Evolutionary conservation across 2,797 vertebrate genomes (phyloP), one percentile per base, ranked within the genome.

Genomic region (Champsocephalus gunnari): DNA sequence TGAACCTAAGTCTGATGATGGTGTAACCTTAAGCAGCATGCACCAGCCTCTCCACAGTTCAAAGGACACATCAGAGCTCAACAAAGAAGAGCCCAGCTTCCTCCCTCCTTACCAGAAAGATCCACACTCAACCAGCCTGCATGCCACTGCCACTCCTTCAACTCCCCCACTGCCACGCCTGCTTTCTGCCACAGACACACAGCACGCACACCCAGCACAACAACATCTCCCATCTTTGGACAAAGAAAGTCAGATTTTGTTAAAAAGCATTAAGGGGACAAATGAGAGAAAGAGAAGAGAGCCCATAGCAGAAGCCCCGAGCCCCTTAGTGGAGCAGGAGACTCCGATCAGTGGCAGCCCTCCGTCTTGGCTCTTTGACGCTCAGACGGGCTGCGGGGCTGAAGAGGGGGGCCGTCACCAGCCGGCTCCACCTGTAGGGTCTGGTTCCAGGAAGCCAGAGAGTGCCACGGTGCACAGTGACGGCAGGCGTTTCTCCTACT

Each of bases 311-410:
- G 65, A 78, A 60, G 13, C 12, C 5, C 19, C 3, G 1, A 17
- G 1, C 9, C 5, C 28, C 7, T 7, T 16, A 16, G 64, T 11
- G 21, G 71, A 73, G 11, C 71, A 70, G 9, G 78, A 71, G 8
- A 61, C 14, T 28, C 58, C 14, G 24, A 3, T 45, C 3, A 63
- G 19, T 13, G 1, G 7, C 1, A 91, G 88, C 24, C 90, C 82
- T 44, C 92, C 90, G 0, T 92, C 91, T 0, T 92, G 92, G 92
- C 79, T 92, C 43, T 88, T 92, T 43, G 83, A 93, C 38, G 68
- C 77, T 8, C 77, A 45, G 53, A 1, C 21, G 0, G 12, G 4
- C 3, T 44, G 55, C 10, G 21, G 50, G 9, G 28, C 28, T 0
- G 28, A 66, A 12, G 68, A 66, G 1, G 14, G 21, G n/a, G 45